Evolutionary conservation across 2,113 vertebrate species (phyloP).

Genomic region (Tenrec ecaudatus): DNA sequence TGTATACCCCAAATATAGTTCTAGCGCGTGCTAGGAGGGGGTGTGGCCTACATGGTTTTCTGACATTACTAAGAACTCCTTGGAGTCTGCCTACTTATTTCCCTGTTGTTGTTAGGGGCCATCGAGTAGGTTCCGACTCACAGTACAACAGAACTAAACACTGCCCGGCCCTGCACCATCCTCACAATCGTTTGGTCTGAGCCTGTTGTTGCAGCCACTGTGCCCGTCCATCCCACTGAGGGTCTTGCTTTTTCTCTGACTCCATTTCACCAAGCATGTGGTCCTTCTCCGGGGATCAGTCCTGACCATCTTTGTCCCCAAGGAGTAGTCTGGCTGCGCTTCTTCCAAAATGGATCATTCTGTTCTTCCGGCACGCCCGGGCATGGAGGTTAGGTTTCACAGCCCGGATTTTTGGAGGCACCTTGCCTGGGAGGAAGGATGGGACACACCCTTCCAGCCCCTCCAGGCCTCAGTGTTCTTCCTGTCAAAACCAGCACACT

Average conservation of each 20-base stretch:
- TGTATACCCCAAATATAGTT: background rate
- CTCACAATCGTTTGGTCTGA: no score
- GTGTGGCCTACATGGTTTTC: background rate
- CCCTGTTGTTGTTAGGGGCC: background rate
- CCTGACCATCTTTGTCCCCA: no score
- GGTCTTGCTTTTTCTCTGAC: no score
- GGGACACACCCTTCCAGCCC: conserved; percentile 69
- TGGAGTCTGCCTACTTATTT: background rate
- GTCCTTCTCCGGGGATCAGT: no score
- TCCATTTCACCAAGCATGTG: no score
- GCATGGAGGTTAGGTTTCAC: background rate
- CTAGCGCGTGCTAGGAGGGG: background rate
- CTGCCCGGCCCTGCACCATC: no score
- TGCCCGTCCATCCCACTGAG: no score
- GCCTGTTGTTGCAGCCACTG: no score
- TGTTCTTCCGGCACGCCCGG: background rate
- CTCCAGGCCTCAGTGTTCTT: conserved; percentile 80
- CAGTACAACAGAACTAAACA: no score
- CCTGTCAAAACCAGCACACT: conserved; percentile 79
- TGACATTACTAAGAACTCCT: background rate
- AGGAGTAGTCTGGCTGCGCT: no score
- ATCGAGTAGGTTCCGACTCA: no score
- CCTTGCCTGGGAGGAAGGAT: conserved; percentile 56
- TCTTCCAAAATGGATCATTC: no score
- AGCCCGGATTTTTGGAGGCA: background rate